A percentile compares a stretch with the other conserved stretches of the same genome.
phyloP scores from a whole-genome alignment of 2,888 invertebrate genomes.

The Eupithecia centaureata region DNA sequence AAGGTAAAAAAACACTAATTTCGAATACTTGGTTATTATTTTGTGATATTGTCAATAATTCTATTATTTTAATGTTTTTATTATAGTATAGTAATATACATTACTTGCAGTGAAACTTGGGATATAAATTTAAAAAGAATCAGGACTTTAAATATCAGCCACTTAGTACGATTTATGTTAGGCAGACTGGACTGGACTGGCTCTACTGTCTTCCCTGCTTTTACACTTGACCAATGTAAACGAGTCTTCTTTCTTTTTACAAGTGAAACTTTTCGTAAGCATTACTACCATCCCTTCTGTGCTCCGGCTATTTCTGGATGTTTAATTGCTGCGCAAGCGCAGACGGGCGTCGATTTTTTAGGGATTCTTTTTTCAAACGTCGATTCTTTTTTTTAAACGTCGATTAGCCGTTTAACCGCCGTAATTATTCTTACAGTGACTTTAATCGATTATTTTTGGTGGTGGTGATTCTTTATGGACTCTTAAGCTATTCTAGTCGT shows the following conservation, averaged over 20 bases:
- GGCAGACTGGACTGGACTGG: too few species aligned
- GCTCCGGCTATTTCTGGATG: slow-evolving; percentile 72
- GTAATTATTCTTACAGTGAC: slow-evolving; percentile 41
- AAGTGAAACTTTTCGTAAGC: slow-evolving; percentile 2
- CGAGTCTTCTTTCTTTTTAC: too few species aligned
- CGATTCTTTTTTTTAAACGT: slow-evolving; percentile 44
- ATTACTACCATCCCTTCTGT: slow-evolving; percentile 32
- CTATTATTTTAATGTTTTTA: too few species aligned
- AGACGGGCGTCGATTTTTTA: slow-evolving; percentile 47
- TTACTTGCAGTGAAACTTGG: too few species aligned
- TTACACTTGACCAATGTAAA: neutral
- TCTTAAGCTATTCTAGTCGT: slow-evolving; percentile 28
- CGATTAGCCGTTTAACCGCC: slow-evolving; percentile 46
- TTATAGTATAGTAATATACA: too few species aligned
- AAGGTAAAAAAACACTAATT: too few species aligned
- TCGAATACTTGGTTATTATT: too few species aligned
- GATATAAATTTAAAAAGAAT: too few species aligned
- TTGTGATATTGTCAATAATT: too few species aligned
- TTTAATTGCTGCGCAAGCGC: slow-evolving; percentile 76
- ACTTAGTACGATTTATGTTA: too few species aligned
- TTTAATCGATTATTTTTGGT: slow-evolving; percentile 41
- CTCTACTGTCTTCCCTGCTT: neutral
- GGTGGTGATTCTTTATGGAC: slow-evolving; percentile 29
- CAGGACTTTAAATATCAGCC: too few species aligned
- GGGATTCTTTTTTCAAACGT: slow-evolving; percentile 52